Evolutionary conservation across 2,888 invertebrate species (phyloP).

Genomic region (Choreutis nemorana): DNA sequence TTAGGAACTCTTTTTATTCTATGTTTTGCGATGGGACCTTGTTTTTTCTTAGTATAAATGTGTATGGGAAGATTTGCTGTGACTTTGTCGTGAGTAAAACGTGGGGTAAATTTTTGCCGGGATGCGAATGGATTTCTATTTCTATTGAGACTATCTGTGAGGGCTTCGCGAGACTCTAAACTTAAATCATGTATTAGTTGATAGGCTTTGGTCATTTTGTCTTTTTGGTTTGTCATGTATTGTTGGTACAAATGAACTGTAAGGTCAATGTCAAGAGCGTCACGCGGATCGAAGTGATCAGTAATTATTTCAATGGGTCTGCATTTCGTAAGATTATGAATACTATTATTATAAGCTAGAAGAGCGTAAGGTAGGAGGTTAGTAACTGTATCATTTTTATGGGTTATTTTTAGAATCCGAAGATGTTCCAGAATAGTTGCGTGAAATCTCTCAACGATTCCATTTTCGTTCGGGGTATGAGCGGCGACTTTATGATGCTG

Average conservation of each 20-base stretch:
- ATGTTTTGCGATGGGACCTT: conserved; percentile 3
- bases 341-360: conserved; percentile 3
- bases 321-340: conserved; percentile 3
- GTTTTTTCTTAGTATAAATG: conserved; percentile 7
- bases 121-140: conserved; percentile 2
- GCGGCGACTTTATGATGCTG: background rate
- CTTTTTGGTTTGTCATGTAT: conserved; percentile 2
- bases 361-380: background rate
- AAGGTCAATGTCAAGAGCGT: conserved; percentile 2
- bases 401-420: background rate
- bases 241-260: conserved; percentile 1
- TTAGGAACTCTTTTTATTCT: conserved; percentile 5
- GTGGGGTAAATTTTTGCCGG: background rate
- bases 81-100: conserved; percentile 1
- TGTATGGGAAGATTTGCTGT: conserved; percentile 6
- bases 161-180: conserved; percentile 6
- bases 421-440: background rate
- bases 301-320: conserved; percentile 3
- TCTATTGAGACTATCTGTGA: conserved; percentile 11
- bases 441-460: background rate
- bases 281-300: conserved; percentile 2
- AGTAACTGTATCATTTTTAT: background rate
- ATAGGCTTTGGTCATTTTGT: conserved; percentile 2
- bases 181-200: background rate
- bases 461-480: background rate